Conservation (phyloP, 2,888 invertebrate species). For the Apodemia mormo region DNA sequence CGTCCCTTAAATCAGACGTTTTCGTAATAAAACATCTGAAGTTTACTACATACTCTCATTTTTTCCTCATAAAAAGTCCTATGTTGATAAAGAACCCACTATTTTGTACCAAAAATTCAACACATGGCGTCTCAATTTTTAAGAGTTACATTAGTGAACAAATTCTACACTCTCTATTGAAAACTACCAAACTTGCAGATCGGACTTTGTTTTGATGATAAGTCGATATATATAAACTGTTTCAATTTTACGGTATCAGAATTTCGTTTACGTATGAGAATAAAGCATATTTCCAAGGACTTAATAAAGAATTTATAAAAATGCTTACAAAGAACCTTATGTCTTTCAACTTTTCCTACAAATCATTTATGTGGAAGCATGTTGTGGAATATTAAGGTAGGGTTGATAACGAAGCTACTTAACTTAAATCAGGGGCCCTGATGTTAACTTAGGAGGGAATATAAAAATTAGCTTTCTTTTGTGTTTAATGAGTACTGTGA, state of each 20-base stretch:
- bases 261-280: not conserved
- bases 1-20: no score
- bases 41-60: constrained; percentile 6
- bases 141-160: constrained; percentile 17
- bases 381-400: not conserved
- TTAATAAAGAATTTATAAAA: not conserved
- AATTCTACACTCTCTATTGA: constrained; percentile 16
- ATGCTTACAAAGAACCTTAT: not conserved
- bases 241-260: not conserved
- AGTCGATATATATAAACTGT: constrained; percentile 5
- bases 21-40: no score
- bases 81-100: constrained; percentile 21
- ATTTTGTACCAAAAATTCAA: constrained; percentile 3
- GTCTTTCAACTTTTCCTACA: not conserved
- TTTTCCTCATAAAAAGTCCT: constrained; percentile 16
- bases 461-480: no score
- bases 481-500: no score
- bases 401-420: not conserved
- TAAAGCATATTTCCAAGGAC: not conserved
- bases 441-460: no score
- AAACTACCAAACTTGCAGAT: constrained; percentile 18
- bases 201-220: constrained; percentile 20
- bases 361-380: not conserved
- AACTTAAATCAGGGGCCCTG: not conserved
- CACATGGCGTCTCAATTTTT: not conserved